A percentile compares a stretch with the other conserved stretches of the same genome.
Conservation (phyloP, 2,888 invertebrate species). For the Rotaria magnacalcarata region DNA sequence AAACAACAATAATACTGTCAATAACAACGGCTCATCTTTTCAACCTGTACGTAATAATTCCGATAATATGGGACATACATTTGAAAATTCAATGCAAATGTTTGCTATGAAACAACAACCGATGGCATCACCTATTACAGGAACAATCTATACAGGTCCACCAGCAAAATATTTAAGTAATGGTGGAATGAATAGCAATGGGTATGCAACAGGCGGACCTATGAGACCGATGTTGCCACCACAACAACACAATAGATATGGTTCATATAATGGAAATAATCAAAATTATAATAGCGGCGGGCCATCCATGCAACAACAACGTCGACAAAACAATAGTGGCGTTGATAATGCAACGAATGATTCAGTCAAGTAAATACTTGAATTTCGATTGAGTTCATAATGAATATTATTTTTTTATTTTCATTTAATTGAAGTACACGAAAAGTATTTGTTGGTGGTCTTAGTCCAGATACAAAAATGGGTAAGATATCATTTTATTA, state of each 20-base stretch:
- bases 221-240: constrained; percentile 4
- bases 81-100: constrained; percentile 31
- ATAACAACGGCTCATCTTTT: neutral
- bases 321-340: neutral
- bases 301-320: neutral
- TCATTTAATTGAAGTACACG: neutral
- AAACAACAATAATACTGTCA: neutral
- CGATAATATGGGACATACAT: neutral
- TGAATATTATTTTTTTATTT: neutral
- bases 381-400: neutral
- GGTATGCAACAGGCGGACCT: neutral
- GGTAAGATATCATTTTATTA: neutral
- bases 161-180: constrained; percentile 1
- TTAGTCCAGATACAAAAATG: constrained; percentile 35
- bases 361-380: neutral
- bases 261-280: neutral
- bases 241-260: constrained; percentile 13
- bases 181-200: neutral
- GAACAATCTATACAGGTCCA: constrained; percentile 26
- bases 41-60: neutral
- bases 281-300: neutral
- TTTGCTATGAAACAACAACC: constrained; percentile 21
- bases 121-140: constrained; percentile 11
- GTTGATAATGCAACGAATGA: constrained; percentile 36
- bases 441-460: constrained; percentile 41